Evolutionary conservation across 1,140 invertebrate genomes (phyloP).

Genomic region (Helicoverpa zea): DNA sequence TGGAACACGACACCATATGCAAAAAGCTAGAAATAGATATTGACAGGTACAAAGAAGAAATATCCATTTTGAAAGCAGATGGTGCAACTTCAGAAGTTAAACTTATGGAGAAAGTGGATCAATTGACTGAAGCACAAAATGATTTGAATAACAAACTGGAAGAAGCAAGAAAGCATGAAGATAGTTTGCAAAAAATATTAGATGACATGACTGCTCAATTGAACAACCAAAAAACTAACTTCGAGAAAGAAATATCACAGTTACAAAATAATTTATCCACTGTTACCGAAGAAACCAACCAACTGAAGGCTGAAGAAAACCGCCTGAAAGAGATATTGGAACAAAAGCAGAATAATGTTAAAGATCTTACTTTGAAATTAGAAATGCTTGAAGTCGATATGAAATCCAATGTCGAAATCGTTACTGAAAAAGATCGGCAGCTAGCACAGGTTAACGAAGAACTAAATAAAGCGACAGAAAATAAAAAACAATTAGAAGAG

Average conservation of each 20-base stretch:
- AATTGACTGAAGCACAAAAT: slow-evolving; percentile 83
- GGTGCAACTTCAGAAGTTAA: slow-evolving; percentile 83
- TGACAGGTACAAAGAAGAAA: slow-evolving; percentile 80
- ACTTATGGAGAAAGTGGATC: slow-evolving; percentile 84
- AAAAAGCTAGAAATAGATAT: slow-evolving; percentile 81
- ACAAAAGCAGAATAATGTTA: slow-evolving; percentile 82
- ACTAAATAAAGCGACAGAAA: slow-evolving; percentile 83
- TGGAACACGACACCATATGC: slow-evolving; percentile 70
- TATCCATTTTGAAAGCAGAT: slow-evolving; percentile 78
- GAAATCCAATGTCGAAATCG: slow-evolving; percentile 82
- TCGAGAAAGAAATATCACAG: slow-evolving; percentile 77
- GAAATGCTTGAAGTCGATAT: slow-evolving; percentile 84
- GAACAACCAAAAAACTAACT: slow-evolving; percentile 72
- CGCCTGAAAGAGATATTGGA: slow-evolving; percentile 68
- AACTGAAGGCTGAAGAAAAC: slow-evolving; percentile 68
- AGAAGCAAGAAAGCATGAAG: slow-evolving; percentile 82
- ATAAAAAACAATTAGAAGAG: slow-evolving; percentile 83
- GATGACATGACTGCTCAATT: slow-evolving; percentile 78
- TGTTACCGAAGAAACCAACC: slow-evolving; percentile 69
- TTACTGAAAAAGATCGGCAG: slow-evolving; percentile 85
- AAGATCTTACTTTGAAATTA: slow-evolving; percentile 80
- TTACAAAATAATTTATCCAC: slow-evolving; percentile 67
- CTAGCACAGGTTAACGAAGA: slow-evolving; percentile 85
- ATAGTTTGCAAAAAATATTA: slow-evolving; percentile 81
- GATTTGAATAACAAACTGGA: slow-evolving; percentile 85